These are phyloP conservation scores for Carassius carassius DNA, from an alignment of 2,113 vertebrate genomes.

Conservation along the genomic window DNA sequence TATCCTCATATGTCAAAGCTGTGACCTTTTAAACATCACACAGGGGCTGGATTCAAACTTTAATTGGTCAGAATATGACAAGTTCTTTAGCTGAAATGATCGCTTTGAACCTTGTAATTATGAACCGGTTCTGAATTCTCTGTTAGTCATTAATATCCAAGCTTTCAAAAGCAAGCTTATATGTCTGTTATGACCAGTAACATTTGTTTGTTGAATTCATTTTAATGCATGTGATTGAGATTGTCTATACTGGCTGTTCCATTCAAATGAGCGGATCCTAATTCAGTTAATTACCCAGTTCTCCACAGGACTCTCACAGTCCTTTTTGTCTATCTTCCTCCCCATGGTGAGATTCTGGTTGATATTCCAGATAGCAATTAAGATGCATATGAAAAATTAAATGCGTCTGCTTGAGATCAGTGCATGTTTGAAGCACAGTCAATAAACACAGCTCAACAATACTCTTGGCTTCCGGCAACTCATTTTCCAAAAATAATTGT, in stretches of 20 bases:
- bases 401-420: slow-evolving; percentile 52
- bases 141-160: neutral
- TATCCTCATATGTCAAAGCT: slow-evolving; percentile 35
- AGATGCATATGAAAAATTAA: slow-evolving; percentile 60
- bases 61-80: slow-evolving; percentile 49
- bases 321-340: slow-evolving; percentile 16
- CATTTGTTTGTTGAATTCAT: slow-evolving; percentile 32
- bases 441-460: slow-evolving; percentile 53
- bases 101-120: slow-evolving; percentile 19
- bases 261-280: slow-evolving; percentile 32
- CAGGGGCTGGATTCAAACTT: slow-evolving; percentile 28
- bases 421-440: slow-evolving; percentile 49
- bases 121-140: slow-evolving; percentile 24
- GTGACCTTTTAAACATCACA: slow-evolving; percentile 46
- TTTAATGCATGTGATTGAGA: neutral
- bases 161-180: slow-evolving; percentile 2
- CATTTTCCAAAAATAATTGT: slow-evolving; percentile 63
- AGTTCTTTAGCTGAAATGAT: slow-evolving; percentile 13
- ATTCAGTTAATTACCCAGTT: slow-evolving; percentile 54
- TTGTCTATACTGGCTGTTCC: neutral
- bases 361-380: slow-evolving; percentile 66
- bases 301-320: neutral
- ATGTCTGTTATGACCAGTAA: neutral
- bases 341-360: slow-evolving; percentile 49
- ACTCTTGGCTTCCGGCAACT: slow-evolving; percentile 54